Evolutionary conservation across 2,888 invertebrate species (phyloP).

Genomic region (Poecilus cupreus): DNA sequence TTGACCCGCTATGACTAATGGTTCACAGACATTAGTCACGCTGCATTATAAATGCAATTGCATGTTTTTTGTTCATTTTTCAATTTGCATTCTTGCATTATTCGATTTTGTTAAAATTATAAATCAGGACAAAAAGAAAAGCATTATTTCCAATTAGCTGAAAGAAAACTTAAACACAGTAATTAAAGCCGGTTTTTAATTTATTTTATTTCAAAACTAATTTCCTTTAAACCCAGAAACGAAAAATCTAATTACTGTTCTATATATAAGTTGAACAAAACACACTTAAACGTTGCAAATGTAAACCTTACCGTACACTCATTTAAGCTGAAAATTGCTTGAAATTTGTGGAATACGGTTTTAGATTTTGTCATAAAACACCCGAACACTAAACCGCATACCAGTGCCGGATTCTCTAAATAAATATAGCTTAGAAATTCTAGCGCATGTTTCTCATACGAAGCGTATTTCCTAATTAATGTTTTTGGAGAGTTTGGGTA

Average conservation of each 20-base stretch:
- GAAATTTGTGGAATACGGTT: neutral
- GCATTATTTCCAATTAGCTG: neutral
- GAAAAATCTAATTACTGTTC: conserved; percentile 7
- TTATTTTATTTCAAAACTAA: neutral
- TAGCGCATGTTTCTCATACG: neutral
- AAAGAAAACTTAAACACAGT: neutral
- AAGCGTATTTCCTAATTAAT: neutral
- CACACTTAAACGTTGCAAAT: neutral
- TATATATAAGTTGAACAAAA: neutral
- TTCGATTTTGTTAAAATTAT: neutral
- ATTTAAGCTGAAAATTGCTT: conserved; percentile 15
- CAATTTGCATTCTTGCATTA: neutral
- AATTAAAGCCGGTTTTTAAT: neutral
- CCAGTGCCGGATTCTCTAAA: conserved; percentile 5
- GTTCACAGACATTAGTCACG: conserved; percentile 18
- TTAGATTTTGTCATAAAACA: conserved; percentile 28
- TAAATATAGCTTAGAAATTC: conserved; percentile 20
- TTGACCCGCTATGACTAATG: conserved; percentile 18
- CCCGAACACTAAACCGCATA: conserved; percentile 5
- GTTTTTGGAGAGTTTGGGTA: neutral
- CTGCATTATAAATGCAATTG: conserved; percentile 32
- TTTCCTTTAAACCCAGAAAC: neutral
- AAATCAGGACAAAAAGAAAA: neutral
- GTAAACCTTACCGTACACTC: neutral
- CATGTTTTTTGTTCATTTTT: conserved; percentile 13